A percentile compares a stretch with the other conserved stretches of the same genome.
phyloP scores from a whole-genome alignment of 2,797 vertebrate genomes.

The Falco columbarius region DNA sequence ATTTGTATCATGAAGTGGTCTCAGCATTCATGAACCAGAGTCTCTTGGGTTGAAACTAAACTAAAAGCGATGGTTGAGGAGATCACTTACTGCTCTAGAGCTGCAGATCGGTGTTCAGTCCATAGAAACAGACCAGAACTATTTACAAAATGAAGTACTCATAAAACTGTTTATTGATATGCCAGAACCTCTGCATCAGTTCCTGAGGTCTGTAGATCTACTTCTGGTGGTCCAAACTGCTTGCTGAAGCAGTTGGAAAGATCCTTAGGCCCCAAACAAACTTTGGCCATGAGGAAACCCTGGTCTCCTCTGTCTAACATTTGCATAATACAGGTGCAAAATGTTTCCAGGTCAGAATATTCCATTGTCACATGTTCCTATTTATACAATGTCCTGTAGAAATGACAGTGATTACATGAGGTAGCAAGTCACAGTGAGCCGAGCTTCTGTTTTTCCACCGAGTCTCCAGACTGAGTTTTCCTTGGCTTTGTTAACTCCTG shows the following conservation, averaged over 20 bases:
- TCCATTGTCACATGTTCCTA: background rate
- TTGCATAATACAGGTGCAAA: background rate
- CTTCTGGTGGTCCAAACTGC: background rate
- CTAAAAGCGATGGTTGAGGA: background rate
- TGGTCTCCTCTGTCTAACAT: rapidly evolving
- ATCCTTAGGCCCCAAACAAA: background rate
- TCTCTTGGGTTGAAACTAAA: background rate
- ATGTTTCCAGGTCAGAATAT: background rate
- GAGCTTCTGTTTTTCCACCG: background rate
- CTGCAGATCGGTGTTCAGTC: background rate
- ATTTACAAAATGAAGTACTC: background rate
- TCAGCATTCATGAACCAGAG: background rate
- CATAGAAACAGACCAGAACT: background rate
- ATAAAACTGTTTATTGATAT: background rate
- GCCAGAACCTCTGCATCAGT: background rate
- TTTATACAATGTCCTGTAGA: background rate
- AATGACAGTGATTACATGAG: background rate
- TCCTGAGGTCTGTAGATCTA: background rate
- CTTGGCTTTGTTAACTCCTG: background rate
- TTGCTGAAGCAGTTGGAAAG: background rate
- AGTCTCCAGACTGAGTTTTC: background rate
- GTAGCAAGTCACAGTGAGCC: background rate
- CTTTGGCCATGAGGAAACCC: background rate
- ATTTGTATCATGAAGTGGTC: background rate
- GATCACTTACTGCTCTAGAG: background rate